phyloP scores from a whole-genome alignment of 2,888 invertebrate genomes.

The Papilio elwesi region DNA sequence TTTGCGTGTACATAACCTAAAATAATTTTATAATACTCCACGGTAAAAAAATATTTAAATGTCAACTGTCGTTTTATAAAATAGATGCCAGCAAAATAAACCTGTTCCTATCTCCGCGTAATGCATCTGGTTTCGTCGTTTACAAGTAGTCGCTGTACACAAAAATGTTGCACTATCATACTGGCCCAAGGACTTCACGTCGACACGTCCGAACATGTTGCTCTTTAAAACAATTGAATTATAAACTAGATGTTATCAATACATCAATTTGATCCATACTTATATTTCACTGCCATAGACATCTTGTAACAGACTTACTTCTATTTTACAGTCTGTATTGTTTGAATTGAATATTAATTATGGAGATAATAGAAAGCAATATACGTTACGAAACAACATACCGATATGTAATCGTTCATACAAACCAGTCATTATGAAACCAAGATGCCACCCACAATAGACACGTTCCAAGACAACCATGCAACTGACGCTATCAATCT shows the following conservation, averaged over 20 bases:
- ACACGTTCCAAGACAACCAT: constrained; percentile 49
- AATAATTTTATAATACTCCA: too few relatives aligned
- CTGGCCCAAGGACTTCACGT: constrained; percentile 5
- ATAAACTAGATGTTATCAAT: too few relatives aligned
- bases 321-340: background rate
- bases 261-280: too few relatives aligned
- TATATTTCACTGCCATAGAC: too few relatives aligned
- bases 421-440: constrained; percentile 59
- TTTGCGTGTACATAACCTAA: too few relatives aligned
- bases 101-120: constrained; percentile 5
- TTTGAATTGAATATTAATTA: constrained; percentile 7
- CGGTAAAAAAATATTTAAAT: background rate
- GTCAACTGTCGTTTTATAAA: background rate
- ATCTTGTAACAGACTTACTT: too few relatives aligned
- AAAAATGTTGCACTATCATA: constrained; percentile 8
- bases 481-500: constrained; percentile 74
- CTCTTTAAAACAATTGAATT: background rate
- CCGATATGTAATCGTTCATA: constrained; percentile 68
- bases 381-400: constrained; percentile 67
- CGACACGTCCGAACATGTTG: constrained; percentile 18
- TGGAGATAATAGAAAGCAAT: background rate
- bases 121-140: constrained; percentile 9
- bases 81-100: background rate
- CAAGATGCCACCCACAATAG: constrained; percentile 60
- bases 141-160: background rate